Conservation (phyloP, 2,113 vertebrate species). For the Monopterus albus region DNA sequence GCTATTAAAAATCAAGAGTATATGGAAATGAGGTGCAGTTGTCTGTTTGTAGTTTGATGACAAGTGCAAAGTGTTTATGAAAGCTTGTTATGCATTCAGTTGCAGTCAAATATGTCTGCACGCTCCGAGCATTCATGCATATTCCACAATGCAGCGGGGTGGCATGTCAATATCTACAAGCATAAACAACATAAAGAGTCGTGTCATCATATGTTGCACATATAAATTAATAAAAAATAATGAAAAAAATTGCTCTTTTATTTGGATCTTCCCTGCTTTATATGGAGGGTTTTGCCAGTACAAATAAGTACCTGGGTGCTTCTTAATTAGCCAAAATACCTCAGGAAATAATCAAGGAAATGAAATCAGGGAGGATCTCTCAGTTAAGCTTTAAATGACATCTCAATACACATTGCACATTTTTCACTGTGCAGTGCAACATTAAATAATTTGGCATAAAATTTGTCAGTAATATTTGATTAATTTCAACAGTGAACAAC, state of each 20-base stretch:
- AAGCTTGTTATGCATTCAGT: constrained; percentile 70
- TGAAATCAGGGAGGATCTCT: neutral
- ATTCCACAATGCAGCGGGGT: constrained; percentile 57
- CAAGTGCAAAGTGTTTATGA: constrained; percentile 73
- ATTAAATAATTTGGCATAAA: constrained; percentile 11
- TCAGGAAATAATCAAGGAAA: constrained; percentile 19
- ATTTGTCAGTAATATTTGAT: constrained; percentile 18
- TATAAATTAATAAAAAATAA: constrained; percentile 31
- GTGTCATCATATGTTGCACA: constrained; percentile 15
- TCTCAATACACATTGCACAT: too few species aligned
- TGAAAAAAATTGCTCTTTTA: constrained; percentile 16
- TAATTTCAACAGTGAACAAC: neutral
- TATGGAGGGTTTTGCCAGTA: constrained; percentile 16
- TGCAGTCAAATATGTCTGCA: constrained; percentile 59
- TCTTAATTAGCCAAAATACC: constrained; percentile 34
- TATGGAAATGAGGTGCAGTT: constrained; percentile 76
- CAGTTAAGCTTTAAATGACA: constrained; percentile 3
- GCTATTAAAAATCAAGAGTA: constrained; percentile 84
- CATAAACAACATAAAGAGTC: constrained; percentile 29
- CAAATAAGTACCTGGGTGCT: constrained; percentile 21
- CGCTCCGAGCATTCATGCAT: constrained; percentile 66
- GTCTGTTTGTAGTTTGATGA: constrained; percentile 73
- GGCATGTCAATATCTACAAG: constrained; percentile 32
- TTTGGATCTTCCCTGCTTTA: constrained; percentile 1
- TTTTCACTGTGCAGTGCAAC: neutral